Conservation (phyloP, 2,888 invertebrate genomes). For the Lypha dubia region DNA sequence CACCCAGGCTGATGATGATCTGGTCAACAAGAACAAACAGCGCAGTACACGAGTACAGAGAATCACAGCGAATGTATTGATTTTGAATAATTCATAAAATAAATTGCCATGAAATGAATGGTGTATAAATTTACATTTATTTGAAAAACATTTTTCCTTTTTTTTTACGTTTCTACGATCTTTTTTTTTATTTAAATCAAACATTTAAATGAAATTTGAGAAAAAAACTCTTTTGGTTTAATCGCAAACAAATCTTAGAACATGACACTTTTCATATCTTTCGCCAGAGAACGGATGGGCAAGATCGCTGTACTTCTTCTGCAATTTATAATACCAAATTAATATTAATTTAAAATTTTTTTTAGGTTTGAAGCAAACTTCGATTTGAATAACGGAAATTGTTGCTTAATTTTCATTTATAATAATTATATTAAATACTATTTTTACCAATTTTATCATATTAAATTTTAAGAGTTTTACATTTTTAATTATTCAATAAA, state of each 20-base stretch:
- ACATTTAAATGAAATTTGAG: constrained; percentile 53
- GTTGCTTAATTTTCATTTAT: no score
- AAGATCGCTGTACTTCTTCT: constrained; percentile 20
- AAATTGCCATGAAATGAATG: constrained; percentile 65
- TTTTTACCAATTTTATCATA: no score
- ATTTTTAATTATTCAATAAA: no score
- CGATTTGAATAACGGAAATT: no score
- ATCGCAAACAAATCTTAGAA: constrained; percentile 50
- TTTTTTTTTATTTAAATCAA: constrained; percentile 58
- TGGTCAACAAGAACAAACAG: constrained; percentile 60
- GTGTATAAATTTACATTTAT: constrained; percentile 66
- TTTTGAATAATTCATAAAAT: constrained; percentile 72
- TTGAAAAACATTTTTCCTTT: constrained; percentile 46
- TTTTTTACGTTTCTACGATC: neutral
- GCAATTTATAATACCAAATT: constrained; percentile 24
- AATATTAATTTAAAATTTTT: constrained; percentile 6
- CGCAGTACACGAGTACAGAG: constrained; percentile 21
- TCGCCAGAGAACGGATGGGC: constrained; percentile 40
- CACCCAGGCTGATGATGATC: constrained; percentile 57
- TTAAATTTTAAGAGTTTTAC: no score
- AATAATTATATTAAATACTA: no score
- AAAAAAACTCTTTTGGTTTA: constrained; percentile 40
- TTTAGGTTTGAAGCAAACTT: neutral
- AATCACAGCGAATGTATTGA: constrained; percentile 55
- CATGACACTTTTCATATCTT: constrained; percentile 60